Evolutionary conservation across 2,113 vertebrate species (phyloP), one percentile per base, ranked within the genome.

Genomic region (Lampris incognitus): DNA sequence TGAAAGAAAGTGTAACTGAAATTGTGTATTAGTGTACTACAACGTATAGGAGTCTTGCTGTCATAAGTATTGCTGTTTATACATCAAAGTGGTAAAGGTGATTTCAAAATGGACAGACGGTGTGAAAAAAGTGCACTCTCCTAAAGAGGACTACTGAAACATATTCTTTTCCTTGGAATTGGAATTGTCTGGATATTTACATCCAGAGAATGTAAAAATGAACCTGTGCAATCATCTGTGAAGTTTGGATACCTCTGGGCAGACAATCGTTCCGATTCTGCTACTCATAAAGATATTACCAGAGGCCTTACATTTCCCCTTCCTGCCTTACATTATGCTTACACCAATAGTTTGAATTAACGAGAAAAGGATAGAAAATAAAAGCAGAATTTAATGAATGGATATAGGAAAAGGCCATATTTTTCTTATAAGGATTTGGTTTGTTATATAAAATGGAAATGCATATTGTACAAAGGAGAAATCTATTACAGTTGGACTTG

Each of bases 241-340:
- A 66, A 52, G 75, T 78, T 74, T 66, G 67, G 74, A 74, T 57
- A 74, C 69, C 69, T 88, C 84, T 82, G 80, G 78, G 69, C 76
- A 85, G 73, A 81, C 61, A 50, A 38, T 82, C 13, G 6, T 63
- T 77, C 54, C 1, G 48, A 60, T 78, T 84, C 83, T 88, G 65
- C 79, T 76, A 58, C 74, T 13, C 6, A 78, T 66, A 56, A 68
- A 75, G 69, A 65, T 59, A 64, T 83, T 81, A 82, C 66, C 88
- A 82, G 83, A 87, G 85, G 88, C 88, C 88, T 91, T 89, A 83
- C 66, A 74, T 52, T 69, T 78, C 72, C 78, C 80, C 56, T 58
- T 66, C 78, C 81, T 91, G 89, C 91, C 89, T 92, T 90, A 89
- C 74, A 72, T 81, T 63, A 58, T 63, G 69, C 74, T 80, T 66